Evolutionary conservation across 2,797 vertebrate genomes (phyloP).

Genomic region (Microctenopoma stevenorrisi): DNA sequence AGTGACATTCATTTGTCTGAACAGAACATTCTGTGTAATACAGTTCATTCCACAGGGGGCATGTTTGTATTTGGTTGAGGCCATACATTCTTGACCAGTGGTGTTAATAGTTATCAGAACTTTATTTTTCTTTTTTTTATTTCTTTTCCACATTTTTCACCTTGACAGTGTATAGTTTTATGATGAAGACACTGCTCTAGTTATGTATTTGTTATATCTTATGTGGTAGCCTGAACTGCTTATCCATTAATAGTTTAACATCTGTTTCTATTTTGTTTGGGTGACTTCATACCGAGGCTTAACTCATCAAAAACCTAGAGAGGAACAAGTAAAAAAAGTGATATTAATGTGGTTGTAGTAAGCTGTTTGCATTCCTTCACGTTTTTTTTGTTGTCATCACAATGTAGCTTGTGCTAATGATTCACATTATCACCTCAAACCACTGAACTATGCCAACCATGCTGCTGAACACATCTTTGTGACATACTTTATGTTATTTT

Average conservation of each 20-base stretch:
- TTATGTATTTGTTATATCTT: background rate
- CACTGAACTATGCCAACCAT: slow-evolving; percentile 32
- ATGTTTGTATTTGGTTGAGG: slow-evolving; percentile 49
- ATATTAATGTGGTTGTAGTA: background rate
- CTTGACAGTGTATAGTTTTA: slow-evolving; percentile 9
- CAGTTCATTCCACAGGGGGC: slow-evolving; percentile 43
- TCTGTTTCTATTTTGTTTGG: background rate
- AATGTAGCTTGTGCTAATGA: slow-evolving; percentile 49
- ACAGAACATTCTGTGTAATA: slow-evolving; percentile 48
- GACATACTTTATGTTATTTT: slow-evolving; percentile 69
- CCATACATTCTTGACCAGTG: slow-evolving; percentile 36
- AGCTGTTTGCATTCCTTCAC: slow-evolving; percentile 18
- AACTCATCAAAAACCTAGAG: background rate
- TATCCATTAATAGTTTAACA: slow-evolving; percentile 1
- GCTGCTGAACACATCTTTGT: slow-evolving; percentile 32
- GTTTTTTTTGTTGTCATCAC: slow-evolving; percentile 30
- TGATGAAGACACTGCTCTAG: background rate
- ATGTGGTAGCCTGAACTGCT: background rate
- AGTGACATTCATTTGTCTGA: slow-evolving; percentile 62
- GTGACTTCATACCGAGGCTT: background rate
- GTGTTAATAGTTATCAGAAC: slow-evolving; percentile 35
- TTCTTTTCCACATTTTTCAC: background rate
- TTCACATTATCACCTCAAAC: slow-evolving; percentile 58
- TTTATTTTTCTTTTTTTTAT: slow-evolving; percentile 16
- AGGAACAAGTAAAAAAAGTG: background rate